A percentile compares a stretch with the other conserved stretches of the same genome.
phyloP scores from a whole-genome alignment of 2,888 invertebrate species.

The Spodoptera picta region DNA sequence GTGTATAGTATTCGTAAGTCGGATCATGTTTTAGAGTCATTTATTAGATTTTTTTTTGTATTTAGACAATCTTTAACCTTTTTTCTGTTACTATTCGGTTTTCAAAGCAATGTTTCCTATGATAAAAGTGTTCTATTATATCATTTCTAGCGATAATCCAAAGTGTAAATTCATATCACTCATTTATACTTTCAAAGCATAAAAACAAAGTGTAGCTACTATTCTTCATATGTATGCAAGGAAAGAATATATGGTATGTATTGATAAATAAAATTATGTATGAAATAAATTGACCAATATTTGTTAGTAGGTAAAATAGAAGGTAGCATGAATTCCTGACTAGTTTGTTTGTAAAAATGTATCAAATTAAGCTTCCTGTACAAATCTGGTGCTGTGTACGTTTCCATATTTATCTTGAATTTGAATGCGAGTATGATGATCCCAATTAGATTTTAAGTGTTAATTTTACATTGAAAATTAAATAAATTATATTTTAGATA shows the following conservation, averaged over 20 bases:
- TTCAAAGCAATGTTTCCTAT: no score
- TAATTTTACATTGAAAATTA: constrained; percentile 70
- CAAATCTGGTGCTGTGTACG: constrained; percentile 41
- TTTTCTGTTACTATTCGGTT: neutral
- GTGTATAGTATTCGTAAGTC: neutral
- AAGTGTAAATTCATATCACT: neutral
- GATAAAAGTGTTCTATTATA: no score
- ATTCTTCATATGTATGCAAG: constrained; percentile 28
- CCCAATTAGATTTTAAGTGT: constrained; percentile 68
- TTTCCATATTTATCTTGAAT: constrained; percentile 25
- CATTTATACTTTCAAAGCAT: constrained; percentile 19
- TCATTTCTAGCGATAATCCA: no score
- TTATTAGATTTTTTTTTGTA: no score
- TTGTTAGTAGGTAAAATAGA: neutral
- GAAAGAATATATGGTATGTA: constrained; percentile 19
- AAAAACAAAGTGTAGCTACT: constrained; percentile 22
- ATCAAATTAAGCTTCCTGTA: constrained; percentile 10
- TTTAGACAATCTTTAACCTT: neutral
- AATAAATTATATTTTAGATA: constrained; percentile 68
- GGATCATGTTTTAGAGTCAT: neutral
- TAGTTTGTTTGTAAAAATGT: neutral
- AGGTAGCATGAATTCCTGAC: neutral
- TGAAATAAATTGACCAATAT: constrained; percentile 1
- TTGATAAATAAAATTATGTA: constrained; percentile 1
- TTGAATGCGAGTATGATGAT: constrained; percentile 47